Conservation (phyloP, 2,113 vertebrate species). For the Tragelaphus strepsiceros region DNA sequence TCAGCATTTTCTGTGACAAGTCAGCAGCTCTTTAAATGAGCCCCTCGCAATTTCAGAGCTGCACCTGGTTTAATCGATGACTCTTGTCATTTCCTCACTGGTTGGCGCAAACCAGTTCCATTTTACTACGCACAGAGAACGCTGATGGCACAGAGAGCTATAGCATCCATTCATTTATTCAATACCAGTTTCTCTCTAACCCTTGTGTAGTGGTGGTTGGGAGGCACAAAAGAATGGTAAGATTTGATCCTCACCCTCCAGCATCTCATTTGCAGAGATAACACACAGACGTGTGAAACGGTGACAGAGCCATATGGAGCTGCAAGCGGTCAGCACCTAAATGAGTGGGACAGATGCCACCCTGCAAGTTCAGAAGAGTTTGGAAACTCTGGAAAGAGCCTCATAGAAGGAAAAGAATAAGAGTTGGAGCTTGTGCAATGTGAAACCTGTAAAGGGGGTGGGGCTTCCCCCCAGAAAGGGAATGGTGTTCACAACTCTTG, state of each 20-base stretch:
- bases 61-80: constrained; percentile 32
- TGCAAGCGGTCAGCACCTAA: not conserved
- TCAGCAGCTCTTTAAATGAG: constrained; percentile 48
- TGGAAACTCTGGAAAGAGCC: not conserved
- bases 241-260: not conserved
- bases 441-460: not conserved
- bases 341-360: not conserved
- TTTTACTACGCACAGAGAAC: not conserved
- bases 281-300: not conserved
- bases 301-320: not conserved
- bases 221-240: not conserved
- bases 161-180: not conserved
- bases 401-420: not conserved
- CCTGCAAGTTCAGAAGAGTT: not conserved
- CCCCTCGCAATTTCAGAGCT: constrained; percentile 33
- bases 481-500: not conserved
- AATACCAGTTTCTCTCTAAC: not conserved
- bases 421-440: not conserved
- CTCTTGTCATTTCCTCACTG: not conserved
- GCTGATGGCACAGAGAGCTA: not conserved
- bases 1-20: constrained; percentile 50
- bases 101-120: not conserved
- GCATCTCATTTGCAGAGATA: not conserved
- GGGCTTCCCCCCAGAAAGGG: not conserved
- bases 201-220: not conserved